Conservation (phyloP, 2,888 invertebrate species). For the Drosophila maculinotata region DNA sequence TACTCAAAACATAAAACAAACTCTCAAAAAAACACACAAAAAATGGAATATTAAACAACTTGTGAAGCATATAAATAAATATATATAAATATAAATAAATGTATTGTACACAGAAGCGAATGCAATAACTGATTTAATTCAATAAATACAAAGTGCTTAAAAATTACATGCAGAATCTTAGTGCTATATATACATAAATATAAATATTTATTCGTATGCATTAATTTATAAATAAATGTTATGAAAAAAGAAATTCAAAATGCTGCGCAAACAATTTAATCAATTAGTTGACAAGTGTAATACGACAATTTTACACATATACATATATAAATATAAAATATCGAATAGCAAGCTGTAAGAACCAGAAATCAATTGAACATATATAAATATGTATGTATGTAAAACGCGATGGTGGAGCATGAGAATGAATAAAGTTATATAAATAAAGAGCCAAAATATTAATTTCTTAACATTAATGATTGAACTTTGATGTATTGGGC, state of each 20-base stretch:
- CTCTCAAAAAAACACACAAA: constrained; percentile 41
- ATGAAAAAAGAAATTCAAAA: constrained; percentile 34
- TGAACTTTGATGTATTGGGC: constrained; percentile 49
- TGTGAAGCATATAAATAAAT: constrained; percentile 62
- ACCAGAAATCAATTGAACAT: constrained; percentile 33
- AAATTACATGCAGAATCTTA: constrained; percentile 65
- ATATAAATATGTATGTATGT: constrained; percentile 50
- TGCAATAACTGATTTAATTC: constrained; percentile 60
- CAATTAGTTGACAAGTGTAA: constrained; percentile 45
- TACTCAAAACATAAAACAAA: constrained; percentile 71
- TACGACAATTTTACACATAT: constrained; percentile 25
- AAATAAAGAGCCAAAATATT: constrained; percentile 48
- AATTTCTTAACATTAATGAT: constrained; percentile 43
- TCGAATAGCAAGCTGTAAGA: constrained; percentile 36
- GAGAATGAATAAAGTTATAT: constrained; percentile 67
- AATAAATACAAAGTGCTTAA: constrained; percentile 62
- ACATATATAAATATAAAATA: constrained; percentile 17
- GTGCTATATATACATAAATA: constrained; percentile 66
- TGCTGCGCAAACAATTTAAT: constrained; percentile 61
- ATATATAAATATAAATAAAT: constrained; percentile 44
- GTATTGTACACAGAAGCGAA: constrained; percentile 56
- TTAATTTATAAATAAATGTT: constrained; percentile 61
- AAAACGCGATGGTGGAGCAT: constrained; percentile 37
- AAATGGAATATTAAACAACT: constrained; percentile 41
- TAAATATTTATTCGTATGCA: constrained; percentile 65